phyloP scores from a whole-genome alignment of 2,113 vertebrate species.

The Gobius niger region DNA sequence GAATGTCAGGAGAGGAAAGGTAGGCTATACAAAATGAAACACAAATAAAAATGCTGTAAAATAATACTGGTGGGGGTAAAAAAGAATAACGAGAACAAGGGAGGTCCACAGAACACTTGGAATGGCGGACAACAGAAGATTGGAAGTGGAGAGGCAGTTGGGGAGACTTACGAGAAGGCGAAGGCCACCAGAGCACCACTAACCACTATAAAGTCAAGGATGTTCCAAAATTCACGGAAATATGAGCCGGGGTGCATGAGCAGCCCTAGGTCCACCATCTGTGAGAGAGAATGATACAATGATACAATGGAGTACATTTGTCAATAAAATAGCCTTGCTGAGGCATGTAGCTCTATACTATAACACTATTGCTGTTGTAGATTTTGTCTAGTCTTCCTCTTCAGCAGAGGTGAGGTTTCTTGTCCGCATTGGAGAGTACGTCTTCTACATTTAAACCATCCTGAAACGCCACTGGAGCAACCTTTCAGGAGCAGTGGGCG shows the following conservation, averaged over 20 bases:
- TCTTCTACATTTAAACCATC: too few species aligned
- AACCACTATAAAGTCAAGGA: slow-evolving; percentile 98
- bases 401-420: too few species aligned
- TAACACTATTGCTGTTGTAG: too few species aligned
- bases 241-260: slow-evolving; percentile 94
- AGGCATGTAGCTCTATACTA: too few species aligned
- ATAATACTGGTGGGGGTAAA: not conserved
- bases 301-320: too few species aligned
- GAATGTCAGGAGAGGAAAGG: not conserved
- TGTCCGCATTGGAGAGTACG: too few species aligned
- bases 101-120: not conserved
- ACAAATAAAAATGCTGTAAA: not conserved
- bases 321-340: not conserved
- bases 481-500: too few species aligned
- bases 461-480: too few species aligned
- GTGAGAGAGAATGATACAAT: slow-evolving; percentile 5
- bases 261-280: slow-evolving; percentile 95
- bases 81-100: slow-evolving; percentile 1
- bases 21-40: not conserved
- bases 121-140: slow-evolving; percentile 10
- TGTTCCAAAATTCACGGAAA: slow-evolving; percentile 96
- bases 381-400: too few species aligned
- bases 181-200: slow-evolving; percentile 97
- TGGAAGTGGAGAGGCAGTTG: slow-evolving; percentile 32
- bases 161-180: slow-evolving; percentile 93